Base-by-base conservation (phyloP, 2,113 vertebrate genomes). In the Malaclemys terrapin region DNA sequence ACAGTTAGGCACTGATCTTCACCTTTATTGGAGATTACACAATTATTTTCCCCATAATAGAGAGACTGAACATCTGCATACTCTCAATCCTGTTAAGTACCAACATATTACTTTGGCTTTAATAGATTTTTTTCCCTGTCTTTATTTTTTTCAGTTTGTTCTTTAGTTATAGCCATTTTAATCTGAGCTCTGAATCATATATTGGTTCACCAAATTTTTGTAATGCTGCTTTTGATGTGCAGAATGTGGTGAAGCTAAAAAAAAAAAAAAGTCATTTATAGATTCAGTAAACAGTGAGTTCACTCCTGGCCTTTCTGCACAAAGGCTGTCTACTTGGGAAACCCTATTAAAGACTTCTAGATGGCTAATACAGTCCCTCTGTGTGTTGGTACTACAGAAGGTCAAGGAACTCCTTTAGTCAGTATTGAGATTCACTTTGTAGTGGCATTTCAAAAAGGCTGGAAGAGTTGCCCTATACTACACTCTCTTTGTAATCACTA, bases 391-490 rank as follows among this genome's bases (percentile, higher is more conserved):
- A 93, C 87, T 95, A 86, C 93, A 93, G 88, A 47, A 96, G 96
- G 95, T 98, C 95, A 97, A 92, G 96, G 89, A 94, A 96, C 85
- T 96, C 92, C 94, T 95, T 96, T 97, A 96, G 88, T 91, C 93
- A 85, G 90, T n/a, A 80, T 84, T 90, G 94, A 95, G 95, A 85
- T 89, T 95, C 42, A 80, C 65, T 83, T 93, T 89, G 62, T 92
- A 88, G 24, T 69, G 91, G 88, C 93, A 90, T 96, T 91, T 94
- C 79, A 82, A 82, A 96, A 94, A 45, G 80, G 79, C 85, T 82
- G 27, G n/a, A 57, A 84, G 69, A 86, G 24, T 81, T 95, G 78
- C 82, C 94, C 91, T 69, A 3, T 35, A 78, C 84, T 90, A 56
- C 53, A 50, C 20, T 14, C 1, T 4, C 72, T 84, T 93, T 13